phyloP scores from a whole-genome alignment of 2,113 vertebrate species.

The Oryzias melastigma region DNA sequence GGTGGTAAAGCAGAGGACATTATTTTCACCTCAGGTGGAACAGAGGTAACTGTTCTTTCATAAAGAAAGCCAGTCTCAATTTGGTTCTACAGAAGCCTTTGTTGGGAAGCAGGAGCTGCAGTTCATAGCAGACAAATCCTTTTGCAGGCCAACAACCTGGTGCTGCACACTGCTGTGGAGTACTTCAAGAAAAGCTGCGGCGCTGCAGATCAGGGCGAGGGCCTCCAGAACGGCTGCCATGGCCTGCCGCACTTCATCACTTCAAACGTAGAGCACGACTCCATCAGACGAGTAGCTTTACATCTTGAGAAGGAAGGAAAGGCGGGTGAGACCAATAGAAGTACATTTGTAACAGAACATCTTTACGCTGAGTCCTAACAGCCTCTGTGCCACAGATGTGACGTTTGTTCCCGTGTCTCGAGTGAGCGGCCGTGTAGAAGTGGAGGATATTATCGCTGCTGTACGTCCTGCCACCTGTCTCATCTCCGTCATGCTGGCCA shows the following conservation, averaged over 20 bases:
- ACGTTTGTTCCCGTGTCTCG: conserved; percentile 87
- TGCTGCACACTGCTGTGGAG: conserved; percentile 83
- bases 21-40: conserved; percentile 93
- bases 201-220: conserved; percentile 9
- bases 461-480: conserved; percentile 88
- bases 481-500: conserved; percentile 93
- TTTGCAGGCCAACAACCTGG: conserved; percentile 90
- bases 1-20: conserved; percentile 83
- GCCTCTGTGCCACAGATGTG: conserved; percentile 71
- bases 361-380: background rate
- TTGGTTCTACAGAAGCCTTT: too few species aligned
- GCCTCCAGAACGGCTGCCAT: conserved; percentile 1
- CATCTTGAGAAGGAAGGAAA: conserved; percentile 71
- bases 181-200: conserved; percentile 70
- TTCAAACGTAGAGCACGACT: conserved; percentile 90
- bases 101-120: background rate
- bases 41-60: conserved; percentile 80
- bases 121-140: background rate
- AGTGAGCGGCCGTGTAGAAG: conserved; percentile 79
- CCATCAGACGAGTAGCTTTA: conserved; percentile 81
- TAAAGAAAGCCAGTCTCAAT: background rate
- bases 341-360: background rate
- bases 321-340: conserved; percentile 75
- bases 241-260: conserved; percentile 84
- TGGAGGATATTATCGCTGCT: conserved; percentile 81